Evolutionary conservation across 2,797 vertebrate genomes (phyloP), one percentile per base, ranked within the genome.

Genomic region (Eulemur coronatus): DNA sequence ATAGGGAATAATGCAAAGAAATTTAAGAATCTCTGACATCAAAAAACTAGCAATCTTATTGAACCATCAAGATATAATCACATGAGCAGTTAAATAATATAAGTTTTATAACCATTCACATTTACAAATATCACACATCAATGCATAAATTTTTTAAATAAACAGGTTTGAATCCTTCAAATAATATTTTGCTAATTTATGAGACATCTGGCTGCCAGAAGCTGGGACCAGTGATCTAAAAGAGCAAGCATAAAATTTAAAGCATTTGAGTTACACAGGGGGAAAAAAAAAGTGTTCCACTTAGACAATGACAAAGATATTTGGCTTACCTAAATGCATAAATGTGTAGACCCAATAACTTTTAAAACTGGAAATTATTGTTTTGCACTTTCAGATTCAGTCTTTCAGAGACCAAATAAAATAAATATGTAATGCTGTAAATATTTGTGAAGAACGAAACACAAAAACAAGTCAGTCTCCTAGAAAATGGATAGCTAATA

Each of bases 141-240:
- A 7, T 70, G 20, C 22, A 48, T 57, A 52, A 43, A 22, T 9
- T 73, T 84, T 94, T 89, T 0, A 20, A 93, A 81, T 65, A 92
- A 84, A 57, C 38, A 89, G 69, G 12, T 84, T 69, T 85, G 46
- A 96, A 82, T 88, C 20, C 35, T 89, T 84, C 59, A 73, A 88
- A 72, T 35, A 76, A 35, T 88, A 61, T 78, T 89, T 84, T 91
- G 92, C 93, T 92, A 4, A 95, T 91, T 94, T 96, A 95, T 94
- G 46, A 96, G 96, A 87, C 84, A 98, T 95, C 93, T 97, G 94
- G 41, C 76, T 84, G 43, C 93, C 96, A 98, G 86, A 96, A 96
- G 63, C 85, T 95, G 46, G 73, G 43, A 75, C 15, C 57, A 90
- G 4, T 79, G 20, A 91, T 80, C 41, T 84, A 86, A 96, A 91